phyloP scores from a whole-genome alignment of 2,888 invertebrate genomes.

The Baccha elongata region DNA sequence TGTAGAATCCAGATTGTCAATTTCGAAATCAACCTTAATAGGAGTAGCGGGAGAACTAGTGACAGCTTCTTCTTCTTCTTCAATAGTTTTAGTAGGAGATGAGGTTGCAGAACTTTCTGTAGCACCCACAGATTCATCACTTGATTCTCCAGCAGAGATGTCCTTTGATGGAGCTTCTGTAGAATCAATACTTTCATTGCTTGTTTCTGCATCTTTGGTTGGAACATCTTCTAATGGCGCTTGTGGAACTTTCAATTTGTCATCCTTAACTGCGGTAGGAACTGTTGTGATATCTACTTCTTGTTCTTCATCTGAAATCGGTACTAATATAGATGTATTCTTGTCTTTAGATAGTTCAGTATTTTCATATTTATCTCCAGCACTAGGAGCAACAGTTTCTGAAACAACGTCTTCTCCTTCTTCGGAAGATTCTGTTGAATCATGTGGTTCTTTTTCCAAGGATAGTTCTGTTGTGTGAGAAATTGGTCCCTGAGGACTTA shows the following conservation, averaged over 20 bases:
- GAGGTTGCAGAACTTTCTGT: not conserved
- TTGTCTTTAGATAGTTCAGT: not conserved
- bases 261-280: not conserved
- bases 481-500: not conserved
- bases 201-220: constrained; percentile 1
- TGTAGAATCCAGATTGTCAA: not conserved
- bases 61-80: not conserved
- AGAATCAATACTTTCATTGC: not conserved
- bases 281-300: constrained; percentile 5
- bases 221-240: not conserved
- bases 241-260: not conserved
- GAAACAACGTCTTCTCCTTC: constrained; percentile 51
- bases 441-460: constrained; percentile 3
- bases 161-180: constrained; percentile 15
- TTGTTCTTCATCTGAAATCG: constrained; percentile 15
- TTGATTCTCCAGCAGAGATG: not conserved
- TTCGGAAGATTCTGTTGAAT: constrained; percentile 16
- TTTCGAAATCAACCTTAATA: not conserved
- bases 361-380: constrained; percentile 24
- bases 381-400: constrained; percentile 58
- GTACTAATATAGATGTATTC: constrained; percentile 2
- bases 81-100: not conserved
- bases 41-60: not conserved
- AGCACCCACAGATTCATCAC: not conserved
- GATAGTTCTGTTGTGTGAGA: not conserved